Evolutionary conservation across 2,888 invertebrate species (phyloP).

Genomic region (Sphinx pinastri): DNA sequence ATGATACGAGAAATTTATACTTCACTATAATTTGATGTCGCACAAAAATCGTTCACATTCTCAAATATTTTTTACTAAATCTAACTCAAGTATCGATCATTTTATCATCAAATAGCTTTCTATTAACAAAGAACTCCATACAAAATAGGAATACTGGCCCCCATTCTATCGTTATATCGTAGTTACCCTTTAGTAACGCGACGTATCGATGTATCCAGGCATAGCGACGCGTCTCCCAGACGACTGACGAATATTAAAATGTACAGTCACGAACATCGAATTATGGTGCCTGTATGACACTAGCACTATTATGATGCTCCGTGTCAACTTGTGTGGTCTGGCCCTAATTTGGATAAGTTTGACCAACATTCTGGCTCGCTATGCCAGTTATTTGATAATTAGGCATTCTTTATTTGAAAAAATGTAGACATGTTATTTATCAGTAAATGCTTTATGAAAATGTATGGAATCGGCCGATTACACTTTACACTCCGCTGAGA

Average conservation of each 20-base stretch:
- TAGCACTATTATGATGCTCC: conserved; percentile 40
- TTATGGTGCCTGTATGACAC: conserved; percentile 56
- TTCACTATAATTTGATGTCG: no score
- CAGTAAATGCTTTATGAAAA: no score
- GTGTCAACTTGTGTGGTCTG: conserved; percentile 47
- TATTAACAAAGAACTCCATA: not conserved
- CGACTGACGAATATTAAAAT: conserved; percentile 68
- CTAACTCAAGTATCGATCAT: no score
- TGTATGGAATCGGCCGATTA: not conserved
- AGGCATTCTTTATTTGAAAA: no score
- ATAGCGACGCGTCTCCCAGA: conserved; percentile 63
- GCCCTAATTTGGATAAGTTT: conserved; percentile 28
- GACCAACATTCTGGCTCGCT: not conserved
- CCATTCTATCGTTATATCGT: conserved; percentile 1
- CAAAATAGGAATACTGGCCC: not conserved
- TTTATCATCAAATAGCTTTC: no score
- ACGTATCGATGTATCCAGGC: conserved; percentile 72
- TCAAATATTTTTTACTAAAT: no score
- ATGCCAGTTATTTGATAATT: not conserved
- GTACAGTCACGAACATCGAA: conserved; percentile 70
- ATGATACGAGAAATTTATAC: no score
- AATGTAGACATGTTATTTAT: no score
- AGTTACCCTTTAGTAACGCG: conserved; percentile 10
- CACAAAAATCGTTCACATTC: no score
- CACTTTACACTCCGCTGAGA: not conserved